Conservation (phyloP, 2,113 vertebrate species). For the Numida meleagris region DNA sequence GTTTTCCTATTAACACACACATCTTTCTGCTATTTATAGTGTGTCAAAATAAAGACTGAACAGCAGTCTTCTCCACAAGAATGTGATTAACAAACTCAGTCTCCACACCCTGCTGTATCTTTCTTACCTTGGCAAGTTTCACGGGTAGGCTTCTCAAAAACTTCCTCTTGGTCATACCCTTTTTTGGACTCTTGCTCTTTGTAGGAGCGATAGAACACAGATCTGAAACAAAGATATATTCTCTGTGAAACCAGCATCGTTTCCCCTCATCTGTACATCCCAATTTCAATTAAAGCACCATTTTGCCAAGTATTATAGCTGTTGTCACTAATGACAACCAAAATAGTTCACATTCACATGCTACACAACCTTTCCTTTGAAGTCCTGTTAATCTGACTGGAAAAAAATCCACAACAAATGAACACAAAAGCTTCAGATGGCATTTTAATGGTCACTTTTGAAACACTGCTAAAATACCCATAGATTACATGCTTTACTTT, state of each 20-base stretch:
- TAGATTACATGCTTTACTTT: background rate
- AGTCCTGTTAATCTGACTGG: background rate
- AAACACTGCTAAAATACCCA: background rate
- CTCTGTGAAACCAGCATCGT: background rate
- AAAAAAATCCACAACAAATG: background rate
- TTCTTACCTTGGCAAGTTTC: slow-evolving; percentile 94
- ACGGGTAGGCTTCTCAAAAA: slow-evolving; percentile 96
- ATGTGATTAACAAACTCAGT: background rate
- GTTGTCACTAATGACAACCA: background rate
- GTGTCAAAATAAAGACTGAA: background rate
- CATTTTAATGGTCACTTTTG: background rate
- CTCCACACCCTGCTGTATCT: background rate
- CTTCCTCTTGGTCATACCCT: slow-evolving; percentile 96
- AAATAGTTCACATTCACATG: background rate
- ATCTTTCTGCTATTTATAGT: background rate
- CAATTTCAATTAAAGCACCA: background rate
- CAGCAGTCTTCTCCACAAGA: background rate
- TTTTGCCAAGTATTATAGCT: background rate
- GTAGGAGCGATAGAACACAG: slow-evolving; percentile 98
- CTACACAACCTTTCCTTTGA: background rate
- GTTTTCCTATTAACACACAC: background rate
- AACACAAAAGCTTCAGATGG: background rate
- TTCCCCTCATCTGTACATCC: background rate
- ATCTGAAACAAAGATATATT: slow-evolving; percentile 78
- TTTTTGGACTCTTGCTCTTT: slow-evolving; percentile 99